Evolutionary conservation across 2,113 vertebrate genomes (phyloP), one percentile per base, ranked within the genome.

Genomic region (Geococcyx californianus): DNA sequence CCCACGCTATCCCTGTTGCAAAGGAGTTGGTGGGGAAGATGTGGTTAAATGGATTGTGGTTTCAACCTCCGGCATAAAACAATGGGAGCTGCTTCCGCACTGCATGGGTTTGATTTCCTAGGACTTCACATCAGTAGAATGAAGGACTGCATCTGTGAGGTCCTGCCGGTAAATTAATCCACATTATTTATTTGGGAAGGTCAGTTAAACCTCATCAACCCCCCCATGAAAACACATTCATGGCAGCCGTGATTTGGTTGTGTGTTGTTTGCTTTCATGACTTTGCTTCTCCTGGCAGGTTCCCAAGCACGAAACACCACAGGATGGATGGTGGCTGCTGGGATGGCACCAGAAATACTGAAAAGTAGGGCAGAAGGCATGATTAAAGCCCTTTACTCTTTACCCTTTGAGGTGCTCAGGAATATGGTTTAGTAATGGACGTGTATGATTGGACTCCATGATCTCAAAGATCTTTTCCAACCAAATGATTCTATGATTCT

Each of bases 231-330:
- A 92, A 77, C 0, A 0, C 11, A 0, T 36, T 29, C 24, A 18
- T 84, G 0, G 0, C 42, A 13, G 72, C 28, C 0, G 0, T 24
- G 20, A 4, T 64, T 90, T 25, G 36, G 36, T 66, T 19, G 54
- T 0, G 1, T 24, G 79, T 44, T 26, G 56, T 13, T 78, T 40
- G 34, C 31, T 77, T 49, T 7, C 1, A 5, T 26, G 68, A 12
- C 51, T 86, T 72, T 38, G 10, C n/a, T 85, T 75, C 83, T 88
- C 52, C 87, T 74, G 52, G 40, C 26, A 26, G 54, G 24, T 31
- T 76, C 56, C 38, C 3, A 3, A 34, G 54, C 11, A 6, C 1
- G 1, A n/a, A 75, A 25, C 52, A 5, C 3, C 0, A 0, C 0
- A 1, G 26, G 77, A 16, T 31, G 38, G 69, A 29, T 28, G 67